These are phyloP conservation scores for Myiagra hebetior DNA, from an alignment of 2,113 vertebrate species.

Conservation along the genomic window DNA sequence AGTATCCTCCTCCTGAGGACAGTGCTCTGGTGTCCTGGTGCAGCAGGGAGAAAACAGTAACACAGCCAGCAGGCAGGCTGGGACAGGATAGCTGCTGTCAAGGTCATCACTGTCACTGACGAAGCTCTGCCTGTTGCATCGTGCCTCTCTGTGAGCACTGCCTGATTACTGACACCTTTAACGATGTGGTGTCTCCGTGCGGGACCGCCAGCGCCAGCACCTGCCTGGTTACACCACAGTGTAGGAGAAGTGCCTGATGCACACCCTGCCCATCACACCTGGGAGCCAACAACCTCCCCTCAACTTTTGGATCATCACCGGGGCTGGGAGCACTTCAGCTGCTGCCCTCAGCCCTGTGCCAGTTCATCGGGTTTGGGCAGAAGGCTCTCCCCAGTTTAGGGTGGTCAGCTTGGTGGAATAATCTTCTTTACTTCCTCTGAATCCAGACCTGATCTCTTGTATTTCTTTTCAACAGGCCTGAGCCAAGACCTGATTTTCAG, in stretches of 20 bases:
- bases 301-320: fast-evolving
- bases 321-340: neutral
- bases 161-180: neutral
- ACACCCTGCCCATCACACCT: neutral
- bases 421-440: neutral
- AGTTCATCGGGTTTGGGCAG: fast-evolving
- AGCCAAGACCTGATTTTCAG: neutral
- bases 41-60: neutral
- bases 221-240: fast-evolving
- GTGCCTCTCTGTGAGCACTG: neutral
- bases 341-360: neutral
- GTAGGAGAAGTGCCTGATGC: neutral
- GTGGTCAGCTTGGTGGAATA: neutral
- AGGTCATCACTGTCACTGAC: neutral
- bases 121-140: neutral
- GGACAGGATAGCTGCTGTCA: neutral
- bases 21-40: fast-evolving
- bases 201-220: fast-evolving
- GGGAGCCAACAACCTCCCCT: neutral
- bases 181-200: fast-evolving
- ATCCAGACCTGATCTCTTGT: neutral
- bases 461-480: neutral
- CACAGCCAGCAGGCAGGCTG: neutral
- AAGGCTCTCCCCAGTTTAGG: neutral
- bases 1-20: neutral